phyloP scores from a whole-genome alignment of 2,888 invertebrate genomes.

The Chymomyza procnemis region DNA sequence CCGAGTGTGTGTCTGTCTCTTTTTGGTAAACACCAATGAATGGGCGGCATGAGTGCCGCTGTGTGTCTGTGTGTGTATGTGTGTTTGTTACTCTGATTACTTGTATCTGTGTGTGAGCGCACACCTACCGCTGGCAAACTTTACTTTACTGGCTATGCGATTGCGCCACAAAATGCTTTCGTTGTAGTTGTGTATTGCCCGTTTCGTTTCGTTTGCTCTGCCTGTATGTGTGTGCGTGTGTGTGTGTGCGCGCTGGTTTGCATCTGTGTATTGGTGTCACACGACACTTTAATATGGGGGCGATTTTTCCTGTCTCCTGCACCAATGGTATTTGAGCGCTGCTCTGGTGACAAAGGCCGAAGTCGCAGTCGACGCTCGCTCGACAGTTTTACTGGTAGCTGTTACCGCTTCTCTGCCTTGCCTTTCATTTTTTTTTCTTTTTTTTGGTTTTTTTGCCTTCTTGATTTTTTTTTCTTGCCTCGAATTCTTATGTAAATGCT shows the following conservation, averaged over 20 bases:
- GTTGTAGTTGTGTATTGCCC: slow-evolving; percentile 4
- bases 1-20: slow-evolving; percentile 60
- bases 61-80: slow-evolving; percentile 26
- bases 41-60: slow-evolving; percentile 33
- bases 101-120: slow-evolving; percentile 39
- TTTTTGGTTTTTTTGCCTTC: background rate
- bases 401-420: slow-evolving; percentile 7
- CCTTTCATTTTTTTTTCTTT: slow-evolving; percentile 7
- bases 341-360: slow-evolving; percentile 65
- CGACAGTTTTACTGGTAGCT: slow-evolving; percentile 6
- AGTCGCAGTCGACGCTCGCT: slow-evolving; percentile 14
- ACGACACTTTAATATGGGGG: slow-evolving; percentile 72
- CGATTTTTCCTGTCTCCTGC: slow-evolving; percentile 68
- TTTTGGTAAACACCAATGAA: slow-evolving; percentile 58
- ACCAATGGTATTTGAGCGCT: slow-evolving; percentile 71
- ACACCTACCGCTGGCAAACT: slow-evolving; percentile 35
- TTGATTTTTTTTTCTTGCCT: background rate
- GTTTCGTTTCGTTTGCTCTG: slow-evolving; percentile 47
- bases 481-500: slow-evolving; percentile 3
- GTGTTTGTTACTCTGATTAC: slow-evolving; percentile 13
- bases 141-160: slow-evolving; percentile 41
- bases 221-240: slow-evolving; percentile 25
- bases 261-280: slow-evolving; percentile 53
- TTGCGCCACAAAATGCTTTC: slow-evolving; percentile 47
- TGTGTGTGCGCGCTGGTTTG: slow-evolving; percentile 28